Evolutionary conservation across 2,113 vertebrate species (phyloP).

Genomic region (Lamprologus lemairii): DNA sequence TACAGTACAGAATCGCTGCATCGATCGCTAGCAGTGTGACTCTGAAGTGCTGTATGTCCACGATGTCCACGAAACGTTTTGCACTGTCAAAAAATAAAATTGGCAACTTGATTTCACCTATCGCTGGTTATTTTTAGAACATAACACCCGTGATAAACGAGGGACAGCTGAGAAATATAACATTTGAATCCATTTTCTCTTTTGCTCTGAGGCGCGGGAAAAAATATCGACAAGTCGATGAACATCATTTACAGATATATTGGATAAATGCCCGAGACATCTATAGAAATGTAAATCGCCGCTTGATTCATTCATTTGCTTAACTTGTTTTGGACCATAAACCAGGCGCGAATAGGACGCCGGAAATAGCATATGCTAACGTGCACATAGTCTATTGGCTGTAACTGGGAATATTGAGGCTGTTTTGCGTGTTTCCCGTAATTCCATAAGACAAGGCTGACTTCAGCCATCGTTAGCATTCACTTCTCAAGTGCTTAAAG

Average conservation of each 20-base stretch:
- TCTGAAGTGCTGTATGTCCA: accelerated
- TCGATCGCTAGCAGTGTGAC: not conserved
- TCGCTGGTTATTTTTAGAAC: not conserved
- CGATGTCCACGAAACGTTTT: accelerated
- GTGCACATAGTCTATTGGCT: not conserved
- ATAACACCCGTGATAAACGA: accelerated
- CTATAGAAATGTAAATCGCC: not conserved
- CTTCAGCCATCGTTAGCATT: not conserved
- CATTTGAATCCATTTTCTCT: not conserved
- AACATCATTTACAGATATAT: not conserved
- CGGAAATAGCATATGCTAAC: not conserved
- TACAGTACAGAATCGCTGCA: not conserved
- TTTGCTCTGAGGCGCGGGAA: accelerated
- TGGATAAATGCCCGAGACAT: accelerated
- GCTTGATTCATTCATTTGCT: not conserved
- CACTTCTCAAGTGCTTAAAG: not conserved
- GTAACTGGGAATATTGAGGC: not conserved
- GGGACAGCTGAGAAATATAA: not conserved
- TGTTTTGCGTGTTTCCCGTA: not conserved
- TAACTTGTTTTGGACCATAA: not conserved
- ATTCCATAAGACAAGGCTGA: not conserved
- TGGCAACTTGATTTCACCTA: accelerated
- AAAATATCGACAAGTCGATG: accelerated
- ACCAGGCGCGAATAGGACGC: accelerated
- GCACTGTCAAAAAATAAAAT: not conserved